A percentile compares a stretch with the other conserved stretches of the same genome.
phyloP scores from a whole-genome alignment of 2,113 vertebrate genomes.

The Burhinus bistriatus region DNA sequence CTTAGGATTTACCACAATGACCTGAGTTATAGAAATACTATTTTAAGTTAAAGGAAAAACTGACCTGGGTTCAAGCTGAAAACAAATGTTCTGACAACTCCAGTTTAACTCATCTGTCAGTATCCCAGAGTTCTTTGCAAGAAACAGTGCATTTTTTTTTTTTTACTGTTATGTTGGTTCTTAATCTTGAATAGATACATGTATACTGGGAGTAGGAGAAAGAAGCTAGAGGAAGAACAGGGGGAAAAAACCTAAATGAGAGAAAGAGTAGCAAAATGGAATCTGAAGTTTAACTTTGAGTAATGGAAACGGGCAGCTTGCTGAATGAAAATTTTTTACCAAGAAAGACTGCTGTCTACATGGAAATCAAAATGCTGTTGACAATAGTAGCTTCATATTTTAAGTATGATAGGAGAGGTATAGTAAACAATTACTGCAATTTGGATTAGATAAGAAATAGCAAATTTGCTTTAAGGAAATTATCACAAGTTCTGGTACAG shows the following conservation, averaged over 20 bases:
- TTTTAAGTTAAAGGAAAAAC: slow-evolving; percentile 7
- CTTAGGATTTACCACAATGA: neutral
- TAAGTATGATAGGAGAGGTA: neutral
- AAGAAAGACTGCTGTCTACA: neutral
- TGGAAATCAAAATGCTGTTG: neutral
- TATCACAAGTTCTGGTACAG: neutral
- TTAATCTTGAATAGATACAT: neutral
- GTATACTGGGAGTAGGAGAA: neutral
- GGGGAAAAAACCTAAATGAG: neutral
- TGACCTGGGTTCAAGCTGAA: slow-evolving; percentile 22
- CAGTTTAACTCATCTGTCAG: slow-evolving; percentile 21
- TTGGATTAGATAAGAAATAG: slow-evolving; percentile 18
- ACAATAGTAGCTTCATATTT: neutral
- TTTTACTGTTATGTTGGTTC: neutral
- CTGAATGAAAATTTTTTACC: neutral
- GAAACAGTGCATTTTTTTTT: neutral
- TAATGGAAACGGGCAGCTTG: neutral
- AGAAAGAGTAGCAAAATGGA: neutral
- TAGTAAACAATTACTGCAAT: slow-evolving; percentile 10
- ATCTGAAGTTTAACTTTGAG: neutral
- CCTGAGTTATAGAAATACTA: neutral
- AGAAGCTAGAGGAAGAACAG: neutral
- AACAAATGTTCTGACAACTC: slow-evolving; percentile 34
- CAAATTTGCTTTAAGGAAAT: slow-evolving; percentile 28
- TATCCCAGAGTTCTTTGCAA: neutral